Evolutionary conservation across 53 echinoderm and acorn worm species (phyloP).

Genomic region (Paelopatides confundens): DNA sequence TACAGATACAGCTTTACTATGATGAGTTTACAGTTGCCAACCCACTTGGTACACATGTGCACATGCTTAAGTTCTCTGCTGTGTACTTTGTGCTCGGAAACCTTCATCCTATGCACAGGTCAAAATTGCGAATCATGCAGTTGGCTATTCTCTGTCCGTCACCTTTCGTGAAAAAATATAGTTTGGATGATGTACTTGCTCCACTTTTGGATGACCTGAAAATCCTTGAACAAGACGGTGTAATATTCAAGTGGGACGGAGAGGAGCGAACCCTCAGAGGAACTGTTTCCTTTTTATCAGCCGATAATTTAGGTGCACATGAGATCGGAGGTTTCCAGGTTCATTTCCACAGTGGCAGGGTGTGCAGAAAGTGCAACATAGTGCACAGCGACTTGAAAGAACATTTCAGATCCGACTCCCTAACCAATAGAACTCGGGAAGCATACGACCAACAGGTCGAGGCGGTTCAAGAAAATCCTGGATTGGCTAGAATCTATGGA

Average conservation of each 20-base stretch:
- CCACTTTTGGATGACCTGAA: conserved; percentile 41
- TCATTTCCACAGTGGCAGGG: conserved; percentile 35
- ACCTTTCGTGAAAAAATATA: conserved; percentile 40
- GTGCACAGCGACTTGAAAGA: background rate
- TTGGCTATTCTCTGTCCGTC: conserved; percentile 37
- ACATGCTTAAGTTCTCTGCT: conserved; percentile 31
- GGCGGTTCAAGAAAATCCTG: conserved; percentile 14
- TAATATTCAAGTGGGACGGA: conserved; percentile 18
- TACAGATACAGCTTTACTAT: conserved; percentile 30
- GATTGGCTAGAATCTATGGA: background rate
- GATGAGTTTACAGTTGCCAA: conserved; percentile 46
- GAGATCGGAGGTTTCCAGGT: conserved; percentile 51
- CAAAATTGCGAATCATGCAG: conserved; percentile 36
- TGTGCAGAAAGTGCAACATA: conserved; percentile 17
- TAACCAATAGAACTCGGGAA: conserved; percentile 15
- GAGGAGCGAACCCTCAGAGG: conserved; percentile 11
- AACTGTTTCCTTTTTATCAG: conserved; percentile 50
- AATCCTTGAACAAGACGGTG: conserved; percentile 36
- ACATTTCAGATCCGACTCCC: conserved; percentile 22
- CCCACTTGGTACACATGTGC: conserved; percentile 34
- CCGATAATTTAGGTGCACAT: conserved; percentile 43
- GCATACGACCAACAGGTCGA: conserved; percentile 9
- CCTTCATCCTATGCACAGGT: conserved; percentile 3
- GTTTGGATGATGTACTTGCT: background rate
- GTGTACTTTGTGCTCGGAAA: conserved; percentile 22